Evolutionary conservation across 2,797 vertebrate species (phyloP).

Genomic region (Rhinoraja longicauda): DNA sequence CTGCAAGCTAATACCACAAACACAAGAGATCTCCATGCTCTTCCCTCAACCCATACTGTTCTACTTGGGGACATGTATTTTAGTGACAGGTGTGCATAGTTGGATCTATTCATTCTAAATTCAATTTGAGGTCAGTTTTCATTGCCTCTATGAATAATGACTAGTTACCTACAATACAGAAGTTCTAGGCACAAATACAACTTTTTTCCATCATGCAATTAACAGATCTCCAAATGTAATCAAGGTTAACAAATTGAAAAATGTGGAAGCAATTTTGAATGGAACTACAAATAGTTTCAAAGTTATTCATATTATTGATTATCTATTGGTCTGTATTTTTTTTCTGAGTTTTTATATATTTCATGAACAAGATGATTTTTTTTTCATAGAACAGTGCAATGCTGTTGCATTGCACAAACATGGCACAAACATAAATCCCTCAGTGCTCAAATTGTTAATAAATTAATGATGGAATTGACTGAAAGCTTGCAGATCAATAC

Average conservation of each 20-base stretch:
- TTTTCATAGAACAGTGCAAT: neutral
- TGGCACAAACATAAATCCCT: neutral
- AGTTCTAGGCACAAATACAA: neutral
- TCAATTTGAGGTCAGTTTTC: neutral
- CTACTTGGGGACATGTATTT: neutral
- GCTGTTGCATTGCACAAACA: no score
- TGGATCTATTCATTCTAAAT: slow-evolving; percentile 14
- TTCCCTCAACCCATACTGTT: slow-evolving; percentile 17
- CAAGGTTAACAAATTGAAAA: neutral
- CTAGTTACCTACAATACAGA: neutral
- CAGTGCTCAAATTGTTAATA: neutral
- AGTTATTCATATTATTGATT: slow-evolving; percentile 16
- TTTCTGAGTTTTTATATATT: neutral
- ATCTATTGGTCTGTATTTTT: neutral
- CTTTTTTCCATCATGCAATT: neutral
- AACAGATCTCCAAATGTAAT: neutral
- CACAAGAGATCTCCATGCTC: slow-evolving; percentile 16
- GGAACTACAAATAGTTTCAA: neutral
- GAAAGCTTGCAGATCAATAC: slow-evolving; percentile 5
- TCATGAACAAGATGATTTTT: neutral
- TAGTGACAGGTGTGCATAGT: slow-evolving; percentile 22
- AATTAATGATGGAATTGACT: slow-evolving; percentile 22
- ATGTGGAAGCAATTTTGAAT: neutral
- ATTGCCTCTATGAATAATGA: neutral
- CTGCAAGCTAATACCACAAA: slow-evolving; percentile 23